Conservation (phyloP, 23 tunicate species). For the Styela plicata region DNA sequence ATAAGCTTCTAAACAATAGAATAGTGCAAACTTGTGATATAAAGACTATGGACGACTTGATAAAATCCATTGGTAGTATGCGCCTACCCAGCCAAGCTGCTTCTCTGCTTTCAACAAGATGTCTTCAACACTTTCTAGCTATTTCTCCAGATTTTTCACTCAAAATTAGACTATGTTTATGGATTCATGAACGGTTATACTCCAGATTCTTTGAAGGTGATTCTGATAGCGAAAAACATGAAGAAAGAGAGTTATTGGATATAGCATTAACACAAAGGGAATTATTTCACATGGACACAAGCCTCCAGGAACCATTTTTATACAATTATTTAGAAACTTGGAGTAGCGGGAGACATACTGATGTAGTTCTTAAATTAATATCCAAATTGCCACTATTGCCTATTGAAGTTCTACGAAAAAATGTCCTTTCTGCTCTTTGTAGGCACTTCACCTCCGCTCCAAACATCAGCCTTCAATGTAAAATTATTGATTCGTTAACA, state of each 20-base stretch:
- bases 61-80: background rate
- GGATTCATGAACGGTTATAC: background rate
- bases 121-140: background rate
- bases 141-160: background rate
- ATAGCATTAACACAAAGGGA: background rate
- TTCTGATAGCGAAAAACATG: background rate
- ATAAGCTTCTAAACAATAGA: background rate
- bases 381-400: constrained; percentile 7
- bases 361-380: constrained; percentile 13
- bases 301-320: background rate
- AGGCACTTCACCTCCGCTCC: constrained; percentile 8
- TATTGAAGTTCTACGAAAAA: background rate
- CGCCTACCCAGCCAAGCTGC: background rate
- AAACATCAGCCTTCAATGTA: background rate
- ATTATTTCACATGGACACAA: background rate
- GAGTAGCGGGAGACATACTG: constrained; percentile 11
- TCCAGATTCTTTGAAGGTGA: background rate
- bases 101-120: background rate
- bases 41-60: background rate
- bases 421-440: background rate
- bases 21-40: background rate
- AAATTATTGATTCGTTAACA: background rate
- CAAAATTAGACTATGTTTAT: background rate
- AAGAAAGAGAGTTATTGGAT: background rate
- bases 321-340: constrained; percentile 16